Evolutionary conservation across 2,888 invertebrate genomes (phyloP).

Genomic region (Hoplodrina ambigua): DNA sequence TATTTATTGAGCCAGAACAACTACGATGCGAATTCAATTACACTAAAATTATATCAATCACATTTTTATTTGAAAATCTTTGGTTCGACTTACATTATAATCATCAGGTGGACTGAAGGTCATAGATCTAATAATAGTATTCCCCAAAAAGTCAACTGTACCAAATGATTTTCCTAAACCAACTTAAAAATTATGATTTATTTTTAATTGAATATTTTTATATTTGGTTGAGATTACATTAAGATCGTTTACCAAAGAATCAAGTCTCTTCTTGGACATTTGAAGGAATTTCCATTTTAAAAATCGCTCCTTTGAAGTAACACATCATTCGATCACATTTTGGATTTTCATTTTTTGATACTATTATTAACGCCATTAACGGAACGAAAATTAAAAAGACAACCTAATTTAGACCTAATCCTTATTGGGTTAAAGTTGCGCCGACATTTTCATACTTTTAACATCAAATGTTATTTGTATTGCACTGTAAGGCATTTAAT

Average conservation of each 20-base stretch:
- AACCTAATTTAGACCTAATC: conserved; percentile 7
- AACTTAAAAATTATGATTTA: no score
- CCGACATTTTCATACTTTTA: conserved; percentile 11
- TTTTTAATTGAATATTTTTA: no score
- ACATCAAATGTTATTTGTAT: conserved; percentile 49
- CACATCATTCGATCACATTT: neutral
- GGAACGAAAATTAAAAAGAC: conserved; percentile 1
- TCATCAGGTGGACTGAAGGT: conserved; percentile 16
- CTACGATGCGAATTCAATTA: conserved; percentile 49
- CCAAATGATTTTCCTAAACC: neutral
- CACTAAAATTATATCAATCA: conserved; percentile 54
- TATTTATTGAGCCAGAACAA: conserved; percentile 64
- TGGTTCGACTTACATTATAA: conserved; percentile 49
- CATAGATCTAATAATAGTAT: conserved; percentile 1
- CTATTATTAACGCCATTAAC: neutral
- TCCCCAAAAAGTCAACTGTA: conserved; percentile 8
- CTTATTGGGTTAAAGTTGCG: conserved; percentile 3
- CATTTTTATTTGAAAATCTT: conserved; percentile 49
- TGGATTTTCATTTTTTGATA: neutral
- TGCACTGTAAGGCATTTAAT: conserved; percentile 47
- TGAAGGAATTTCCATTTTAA: neutral
- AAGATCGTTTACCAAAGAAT: neutral
- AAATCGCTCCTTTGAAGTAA: conserved; percentile 5
- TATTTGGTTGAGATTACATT: no score
- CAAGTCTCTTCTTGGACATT: neutral